Evolutionary conservation across 2,888 invertebrate species (phyloP).

Genomic region (Luperina testacea): DNA sequence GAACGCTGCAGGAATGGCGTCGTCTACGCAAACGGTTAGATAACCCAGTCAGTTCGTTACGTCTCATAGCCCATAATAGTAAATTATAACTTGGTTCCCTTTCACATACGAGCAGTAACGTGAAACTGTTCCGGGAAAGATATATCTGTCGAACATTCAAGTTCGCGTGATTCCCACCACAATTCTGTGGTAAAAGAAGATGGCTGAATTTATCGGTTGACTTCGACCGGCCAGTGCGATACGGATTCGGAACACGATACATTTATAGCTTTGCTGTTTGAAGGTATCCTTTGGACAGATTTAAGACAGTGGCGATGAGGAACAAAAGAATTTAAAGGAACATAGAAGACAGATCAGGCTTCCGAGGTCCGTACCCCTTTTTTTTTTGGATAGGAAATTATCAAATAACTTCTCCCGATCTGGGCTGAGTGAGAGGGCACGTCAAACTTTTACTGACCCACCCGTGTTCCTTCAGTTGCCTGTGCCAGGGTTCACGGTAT

Average conservation of each 20-base stretch:
- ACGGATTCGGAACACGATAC: conserved; percentile 50
- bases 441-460: no score
- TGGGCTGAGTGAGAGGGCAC: no score
- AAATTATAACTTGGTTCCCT: conserved; percentile 54
- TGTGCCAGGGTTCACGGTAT: no score
- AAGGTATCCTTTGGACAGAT: conserved; percentile 34
- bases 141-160: conserved; percentile 47
- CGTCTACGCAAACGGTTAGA: conserved; percentile 46
- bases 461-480: no score
- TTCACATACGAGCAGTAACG: conserved; percentile 48
- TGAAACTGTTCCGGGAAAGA: conserved; percentile 50
- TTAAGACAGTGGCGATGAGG: conserved; percentile 4
- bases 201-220: conserved; percentile 54
- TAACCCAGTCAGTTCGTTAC: conserved; percentile 53
- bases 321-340: neutral
- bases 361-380: neutral
- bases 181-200: conserved; percentile 49
- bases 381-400: no score
- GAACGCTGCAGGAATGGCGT: conserved; percentile 37
- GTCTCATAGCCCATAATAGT: conserved; percentile 39
- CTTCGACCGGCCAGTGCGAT: conserved; percentile 31
- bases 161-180: conserved; percentile 60
- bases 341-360: neutral
- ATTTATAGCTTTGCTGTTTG: conserved; percentile 55
- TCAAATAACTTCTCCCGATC: no score